phyloP scores from a whole-genome alignment of 2,113 vertebrate species.

The Tinamus guttatus region DNA sequence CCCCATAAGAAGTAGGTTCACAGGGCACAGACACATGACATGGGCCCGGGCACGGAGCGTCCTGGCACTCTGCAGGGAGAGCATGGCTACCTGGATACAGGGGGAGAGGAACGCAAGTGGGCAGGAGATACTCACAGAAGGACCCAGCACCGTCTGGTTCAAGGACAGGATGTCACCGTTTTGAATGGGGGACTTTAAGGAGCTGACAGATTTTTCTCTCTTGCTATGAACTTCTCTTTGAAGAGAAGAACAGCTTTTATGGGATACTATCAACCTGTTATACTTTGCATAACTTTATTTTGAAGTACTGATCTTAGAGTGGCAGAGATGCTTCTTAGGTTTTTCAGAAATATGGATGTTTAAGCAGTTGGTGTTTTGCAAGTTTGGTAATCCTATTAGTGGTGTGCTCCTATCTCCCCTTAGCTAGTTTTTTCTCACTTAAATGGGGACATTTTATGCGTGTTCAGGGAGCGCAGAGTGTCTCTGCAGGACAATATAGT shows the following conservation, averaged over 20 bases:
- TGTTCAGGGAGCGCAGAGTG: neutral
- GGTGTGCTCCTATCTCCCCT: neutral
- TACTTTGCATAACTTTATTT: neutral
- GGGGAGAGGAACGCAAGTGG: neutral
- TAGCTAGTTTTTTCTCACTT: neutral
- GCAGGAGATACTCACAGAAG: neutral
- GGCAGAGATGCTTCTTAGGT: neutral
- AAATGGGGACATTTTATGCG: neutral
- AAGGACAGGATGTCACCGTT: neutral
- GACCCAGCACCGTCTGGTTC: neutral
- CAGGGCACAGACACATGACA: neutral
- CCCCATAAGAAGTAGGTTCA: neutral
- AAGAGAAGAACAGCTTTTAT: conserved; percentile 13
- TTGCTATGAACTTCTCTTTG: neutral
- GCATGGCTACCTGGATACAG: accelerated
- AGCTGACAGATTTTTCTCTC: neutral
- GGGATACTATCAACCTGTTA: neutral
- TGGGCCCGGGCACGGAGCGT: neutral
- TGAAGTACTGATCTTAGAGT: neutral
- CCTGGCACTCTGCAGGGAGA: neutral
- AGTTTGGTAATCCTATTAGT: neutral
- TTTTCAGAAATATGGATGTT: neutral
- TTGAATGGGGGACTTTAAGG: neutral
- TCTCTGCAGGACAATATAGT: neutral
- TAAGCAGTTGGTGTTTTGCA: neutral